Evolutionary conservation across 2,113 vertebrate species (phyloP).

Genomic region (Nanorana parkeri): DNA sequence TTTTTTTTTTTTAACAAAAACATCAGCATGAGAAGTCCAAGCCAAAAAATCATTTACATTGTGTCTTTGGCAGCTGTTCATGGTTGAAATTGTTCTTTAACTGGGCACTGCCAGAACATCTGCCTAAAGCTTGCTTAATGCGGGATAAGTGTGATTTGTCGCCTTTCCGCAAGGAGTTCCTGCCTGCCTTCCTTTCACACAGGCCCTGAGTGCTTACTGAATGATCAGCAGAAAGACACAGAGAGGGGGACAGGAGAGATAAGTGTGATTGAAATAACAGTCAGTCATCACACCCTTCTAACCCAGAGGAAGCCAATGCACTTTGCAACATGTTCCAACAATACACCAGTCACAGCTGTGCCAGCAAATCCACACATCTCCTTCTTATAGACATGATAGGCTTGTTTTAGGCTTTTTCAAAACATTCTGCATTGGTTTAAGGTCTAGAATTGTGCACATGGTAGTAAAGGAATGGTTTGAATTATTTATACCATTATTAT

Average conservation of each 20-base stretch:
- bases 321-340: conserved; percentile 68
- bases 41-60: conserved; percentile 60
- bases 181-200: conserved; percentile 73
- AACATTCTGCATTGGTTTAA: too few species aligned
- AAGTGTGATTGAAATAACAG: conserved; percentile 59
- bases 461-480: too few species aligned
- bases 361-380: conserved; percentile 17
- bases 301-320: conserved; percentile 69
- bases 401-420: too few species aligned
- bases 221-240: conserved; percentile 65
- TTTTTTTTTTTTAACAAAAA: conserved; percentile 50
- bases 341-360: conserved; percentile 68
- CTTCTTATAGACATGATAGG: too few species aligned
- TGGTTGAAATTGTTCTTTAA: conserved; percentile 59
- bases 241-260: conserved; percentile 62
- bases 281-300: conserved; percentile 65
- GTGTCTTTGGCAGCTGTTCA: conserved; percentile 59
- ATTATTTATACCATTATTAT: too few species aligned
- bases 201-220: conserved; percentile 60
- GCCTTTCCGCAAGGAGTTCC: conserved; percentile 78
- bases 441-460: too few species aligned
- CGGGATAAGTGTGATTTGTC: conserved; percentile 63
- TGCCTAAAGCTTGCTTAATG: conserved; percentile 61
- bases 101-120: conserved; percentile 70
- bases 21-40: conserved; percentile 53